These are phyloP conservation scores for Camponotus vicinus DNA, from an alignment of 1,140 invertebrate genomes.

Conservation along the genomic window DNA sequence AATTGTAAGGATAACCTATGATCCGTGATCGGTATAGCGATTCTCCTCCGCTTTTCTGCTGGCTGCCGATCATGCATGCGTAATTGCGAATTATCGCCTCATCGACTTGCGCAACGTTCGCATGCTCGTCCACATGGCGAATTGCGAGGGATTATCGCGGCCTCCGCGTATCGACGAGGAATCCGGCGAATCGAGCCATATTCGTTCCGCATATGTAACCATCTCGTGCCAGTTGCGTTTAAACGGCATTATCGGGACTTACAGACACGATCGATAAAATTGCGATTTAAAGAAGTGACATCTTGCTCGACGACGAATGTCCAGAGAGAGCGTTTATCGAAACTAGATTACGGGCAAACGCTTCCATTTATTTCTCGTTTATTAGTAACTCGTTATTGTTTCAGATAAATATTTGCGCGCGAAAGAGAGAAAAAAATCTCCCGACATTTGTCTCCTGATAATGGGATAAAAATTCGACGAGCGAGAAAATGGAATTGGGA, in stretches of 20 bases:
- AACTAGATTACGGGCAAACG: not conserved
- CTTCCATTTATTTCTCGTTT: not conserved
- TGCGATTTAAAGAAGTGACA: not conserved
- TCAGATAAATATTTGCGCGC: not conserved
- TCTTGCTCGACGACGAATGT: not conserved
- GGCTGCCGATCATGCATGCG: slow-evolving; percentile 71
- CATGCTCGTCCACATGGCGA: slow-evolving; percentile 20
- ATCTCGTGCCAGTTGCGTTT: not conserved
- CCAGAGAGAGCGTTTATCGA: too few species aligned
- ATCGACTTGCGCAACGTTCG: slow-evolving; percentile 72
- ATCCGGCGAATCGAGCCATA: slow-evolving; percentile 8
- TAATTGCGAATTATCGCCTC: slow-evolving; percentile 78
- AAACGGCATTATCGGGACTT: not conserved
- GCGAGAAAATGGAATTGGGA: not conserved
- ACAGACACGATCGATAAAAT: not conserved
- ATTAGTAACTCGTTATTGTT: not conserved
- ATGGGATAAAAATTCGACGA: not conserved
- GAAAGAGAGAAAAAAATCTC: not conserved
- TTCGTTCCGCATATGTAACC: slow-evolving; percentile 18
- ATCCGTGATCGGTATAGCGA: slow-evolving; percentile 67
- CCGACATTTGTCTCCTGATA: not conserved
- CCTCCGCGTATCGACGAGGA: slow-evolving; percentile 26
- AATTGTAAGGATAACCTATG: slow-evolving; percentile 74
- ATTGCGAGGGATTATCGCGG: slow-evolving; percentile 39
- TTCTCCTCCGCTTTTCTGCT: slow-evolving; percentile 51